Conservation (phyloP, 2,888 invertebrate species). For the Acleris sparsana region DNA sequence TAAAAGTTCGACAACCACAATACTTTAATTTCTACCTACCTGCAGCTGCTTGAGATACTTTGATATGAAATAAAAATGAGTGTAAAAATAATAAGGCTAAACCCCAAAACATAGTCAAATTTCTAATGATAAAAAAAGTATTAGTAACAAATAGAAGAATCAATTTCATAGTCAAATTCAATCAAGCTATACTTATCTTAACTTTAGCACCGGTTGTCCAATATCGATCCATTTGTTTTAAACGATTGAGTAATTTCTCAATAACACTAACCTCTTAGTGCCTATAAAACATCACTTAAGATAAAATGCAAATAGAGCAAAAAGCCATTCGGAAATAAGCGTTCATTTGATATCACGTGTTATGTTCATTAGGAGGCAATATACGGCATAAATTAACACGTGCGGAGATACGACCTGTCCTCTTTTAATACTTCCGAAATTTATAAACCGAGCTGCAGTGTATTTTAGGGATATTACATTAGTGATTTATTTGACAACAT, state of each 20-base stretch:
- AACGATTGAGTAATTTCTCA: slow-evolving; percentile 5
- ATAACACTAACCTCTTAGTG: slow-evolving; percentile 9
- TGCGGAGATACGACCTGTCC: slow-evolving; percentile 45
- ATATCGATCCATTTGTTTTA: too few relatives aligned
- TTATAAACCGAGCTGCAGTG: slow-evolving; percentile 65
- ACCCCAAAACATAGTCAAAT: too few relatives aligned
- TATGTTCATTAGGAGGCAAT: slow-evolving; percentile 37
- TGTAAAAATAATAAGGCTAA: too few relatives aligned
- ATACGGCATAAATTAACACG: slow-evolving; percentile 38
- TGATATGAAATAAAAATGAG: too few relatives aligned
- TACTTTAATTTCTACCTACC: too few relatives aligned
- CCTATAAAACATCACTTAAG: slow-evolving; percentile 26
- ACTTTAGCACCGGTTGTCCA: too few relatives aligned
- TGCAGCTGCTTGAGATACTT: too few relatives aligned
- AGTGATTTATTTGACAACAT: slow-evolving; percentile 75
- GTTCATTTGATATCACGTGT: slow-evolving; percentile 34
- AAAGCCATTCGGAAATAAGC: slow-evolving; percentile 22
- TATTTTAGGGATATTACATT: slow-evolving; percentile 70
- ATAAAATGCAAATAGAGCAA: slow-evolving; percentile 32
- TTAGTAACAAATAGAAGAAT: too few relatives aligned
- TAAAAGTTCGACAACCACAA: too few relatives aligned
- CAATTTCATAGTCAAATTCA: too few relatives aligned
- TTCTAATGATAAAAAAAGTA: too few relatives aligned
- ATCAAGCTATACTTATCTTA: too few relatives aligned
- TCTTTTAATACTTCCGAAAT: slow-evolving; percentile 69